Evolutionary conservation across 1,140 invertebrate species (phyloP).

Genomic region (Archegozetes longisetosus): DNA sequence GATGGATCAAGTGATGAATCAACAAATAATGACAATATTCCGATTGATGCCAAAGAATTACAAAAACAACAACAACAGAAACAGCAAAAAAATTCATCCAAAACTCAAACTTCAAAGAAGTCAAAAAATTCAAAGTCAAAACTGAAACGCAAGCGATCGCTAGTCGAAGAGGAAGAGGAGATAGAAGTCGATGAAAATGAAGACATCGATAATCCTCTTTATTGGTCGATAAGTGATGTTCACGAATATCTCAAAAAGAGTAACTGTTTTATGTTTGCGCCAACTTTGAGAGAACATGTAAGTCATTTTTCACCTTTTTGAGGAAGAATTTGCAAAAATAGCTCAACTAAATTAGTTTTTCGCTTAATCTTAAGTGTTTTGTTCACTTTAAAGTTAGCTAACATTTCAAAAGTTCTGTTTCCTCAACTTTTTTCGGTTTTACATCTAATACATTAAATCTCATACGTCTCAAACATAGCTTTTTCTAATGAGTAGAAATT

Average conservation of each 20-base stretch:
- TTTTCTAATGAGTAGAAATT: too few relatives aligned
- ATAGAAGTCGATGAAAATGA: not conserved
- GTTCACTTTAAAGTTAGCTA: too few relatives aligned
- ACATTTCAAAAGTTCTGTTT: too few relatives aligned
- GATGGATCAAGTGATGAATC: not conserved
- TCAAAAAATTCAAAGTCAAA: not conserved
- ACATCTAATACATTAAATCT: too few relatives aligned
- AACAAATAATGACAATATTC: not conserved
- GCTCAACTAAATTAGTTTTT: too few relatives aligned
- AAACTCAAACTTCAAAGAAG: not conserved
- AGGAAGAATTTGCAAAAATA: too few relatives aligned
- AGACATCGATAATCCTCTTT: conserved; percentile 6
- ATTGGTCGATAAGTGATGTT: conserved; percentile 13
- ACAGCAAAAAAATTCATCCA: not conserved
- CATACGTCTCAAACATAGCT: too few relatives aligned
- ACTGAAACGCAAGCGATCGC: not conserved
- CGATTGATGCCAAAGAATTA: not conserved
- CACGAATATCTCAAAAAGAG: conserved; percentile 7
- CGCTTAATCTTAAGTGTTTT: too few relatives aligned
- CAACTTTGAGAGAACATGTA: conserved; percentile 8
- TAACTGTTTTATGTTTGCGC: conserved; percentile 3
- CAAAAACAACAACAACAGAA: not conserved
- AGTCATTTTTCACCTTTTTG: not conserved
- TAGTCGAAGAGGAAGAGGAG: not conserved
- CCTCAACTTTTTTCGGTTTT: too few relatives aligned